These are phyloP conservation scores for Amphilophus citrinellus DNA, from an alignment of 2,113 vertebrate species.

Conservation along the genomic window DNA sequence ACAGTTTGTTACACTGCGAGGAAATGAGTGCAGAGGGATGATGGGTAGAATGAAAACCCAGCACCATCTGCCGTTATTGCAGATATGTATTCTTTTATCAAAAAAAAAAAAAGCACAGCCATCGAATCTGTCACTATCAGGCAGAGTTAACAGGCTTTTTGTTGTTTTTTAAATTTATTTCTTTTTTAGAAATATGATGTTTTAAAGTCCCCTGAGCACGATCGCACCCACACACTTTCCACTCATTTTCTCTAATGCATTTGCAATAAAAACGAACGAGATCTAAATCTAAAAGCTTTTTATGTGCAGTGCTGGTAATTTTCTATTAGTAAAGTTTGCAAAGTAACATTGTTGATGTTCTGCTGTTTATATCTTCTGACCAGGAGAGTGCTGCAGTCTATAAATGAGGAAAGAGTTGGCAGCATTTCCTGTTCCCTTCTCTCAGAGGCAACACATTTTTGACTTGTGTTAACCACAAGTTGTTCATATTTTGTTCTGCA, in stretches of 20 bases:
- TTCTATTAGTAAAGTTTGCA: neutral
- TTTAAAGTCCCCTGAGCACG: neutral
- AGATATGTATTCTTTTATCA: neutral
- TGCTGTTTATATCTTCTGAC: neutral
- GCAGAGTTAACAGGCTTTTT: neutral
- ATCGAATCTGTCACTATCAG: neutral
- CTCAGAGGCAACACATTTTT: neutral
- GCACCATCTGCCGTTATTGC: neutral
- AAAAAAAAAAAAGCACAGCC: neutral
- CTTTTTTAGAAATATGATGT: neutral
- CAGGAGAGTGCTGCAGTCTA: neutral
- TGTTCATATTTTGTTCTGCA: neutral
- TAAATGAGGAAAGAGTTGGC: neutral
- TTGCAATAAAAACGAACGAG: neutral
- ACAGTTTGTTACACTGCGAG: neutral
- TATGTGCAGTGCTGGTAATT: neutral
- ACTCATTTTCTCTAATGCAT: neutral
- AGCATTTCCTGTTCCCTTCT: neutral
- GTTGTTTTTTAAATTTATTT: neutral
- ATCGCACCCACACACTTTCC: neutral
- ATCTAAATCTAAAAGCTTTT: neutral
- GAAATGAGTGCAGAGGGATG: neutral
- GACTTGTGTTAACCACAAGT: neutral
- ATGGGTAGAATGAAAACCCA: neutral
- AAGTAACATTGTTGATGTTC: neutral